Evolutionary conservation across 2,113 vertebrate species (phyloP).

Genomic region (Myotis yumanensis): DNA sequence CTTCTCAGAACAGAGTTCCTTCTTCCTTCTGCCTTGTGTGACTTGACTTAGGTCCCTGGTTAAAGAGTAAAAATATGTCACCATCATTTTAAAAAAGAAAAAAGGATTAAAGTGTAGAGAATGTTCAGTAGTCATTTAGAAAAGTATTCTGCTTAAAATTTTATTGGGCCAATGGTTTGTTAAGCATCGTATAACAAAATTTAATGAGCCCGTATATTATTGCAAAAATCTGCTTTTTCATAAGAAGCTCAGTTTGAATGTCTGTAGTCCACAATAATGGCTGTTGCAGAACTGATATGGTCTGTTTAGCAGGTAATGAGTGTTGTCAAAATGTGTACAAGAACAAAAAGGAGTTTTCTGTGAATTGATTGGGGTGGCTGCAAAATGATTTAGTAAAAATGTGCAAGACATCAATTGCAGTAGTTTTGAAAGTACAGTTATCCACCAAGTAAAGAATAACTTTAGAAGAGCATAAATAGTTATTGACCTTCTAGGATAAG

Average conservation of each 20-base stretch:
- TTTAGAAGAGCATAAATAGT: background rate
- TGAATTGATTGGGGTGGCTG: background rate
- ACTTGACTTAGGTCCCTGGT: background rate
- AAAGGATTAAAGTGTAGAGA: background rate
- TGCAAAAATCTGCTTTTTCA: conserved; percentile 23
- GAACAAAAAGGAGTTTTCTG: background rate
- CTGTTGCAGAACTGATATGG: background rate
- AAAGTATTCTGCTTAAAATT: background rate
- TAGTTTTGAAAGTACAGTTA: background rate
- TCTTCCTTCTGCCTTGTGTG: background rate
- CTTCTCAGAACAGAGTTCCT: background rate
- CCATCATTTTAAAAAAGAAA: background rate
- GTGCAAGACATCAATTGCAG: background rate
- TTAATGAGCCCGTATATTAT: background rate
- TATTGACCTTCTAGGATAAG: background rate
- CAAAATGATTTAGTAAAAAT: background rate
- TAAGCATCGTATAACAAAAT: background rate
- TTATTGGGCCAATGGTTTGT: background rate
- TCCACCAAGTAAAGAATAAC: background rate
- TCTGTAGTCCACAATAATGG: background rate
- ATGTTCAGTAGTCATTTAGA: background rate
- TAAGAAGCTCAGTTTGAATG: conserved; percentile 21
- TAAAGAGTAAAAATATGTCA: background rate
- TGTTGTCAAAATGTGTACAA: background rate
- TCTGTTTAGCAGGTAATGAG: conserved; percentile 51